Percentiles rank a stretch among this genome's conserved stretches.
Conservation (phyloP, 1,140 invertebrate genomes). For the Latrodectus geometricus region DNA sequence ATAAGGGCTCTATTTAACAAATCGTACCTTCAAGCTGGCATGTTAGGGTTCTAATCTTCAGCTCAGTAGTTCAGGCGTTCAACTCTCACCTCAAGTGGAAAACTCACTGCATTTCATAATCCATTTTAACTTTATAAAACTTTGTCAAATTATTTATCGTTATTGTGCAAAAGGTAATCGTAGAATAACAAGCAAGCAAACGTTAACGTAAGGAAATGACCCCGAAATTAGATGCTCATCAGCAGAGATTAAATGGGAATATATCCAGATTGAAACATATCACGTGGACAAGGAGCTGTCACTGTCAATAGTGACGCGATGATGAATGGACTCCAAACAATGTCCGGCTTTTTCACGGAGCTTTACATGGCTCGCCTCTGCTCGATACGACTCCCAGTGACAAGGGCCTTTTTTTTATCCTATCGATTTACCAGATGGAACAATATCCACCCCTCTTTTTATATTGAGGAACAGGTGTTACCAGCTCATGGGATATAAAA, state of each 20-base stretch:
- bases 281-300: constrained; percentile 25
- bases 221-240: not conserved
- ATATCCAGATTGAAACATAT: constrained; percentile 37
- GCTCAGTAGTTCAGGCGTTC: too few relatives aligned
- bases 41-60: too few relatives aligned
- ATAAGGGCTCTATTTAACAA: too few relatives aligned
- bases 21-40: too few relatives aligned
- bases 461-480: not conserved
- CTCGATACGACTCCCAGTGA: constrained; percentile 10
- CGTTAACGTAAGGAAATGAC: too few relatives aligned
- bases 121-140: too few relatives aligned
- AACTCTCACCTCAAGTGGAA: too few relatives aligned
- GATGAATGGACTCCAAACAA: constrained; percentile 58
- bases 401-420: not conserved
- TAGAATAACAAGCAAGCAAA: too few relatives aligned
- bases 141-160: too few relatives aligned
- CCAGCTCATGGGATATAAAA: not conserved
- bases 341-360: constrained; percentile 50
- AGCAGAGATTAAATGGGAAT: not conserved
- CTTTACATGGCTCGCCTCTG: not conserved
- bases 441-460: not conserved
- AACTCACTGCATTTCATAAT: too few relatives aligned
- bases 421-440: constrained; percentile 5
- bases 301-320: constrained; percentile 12
- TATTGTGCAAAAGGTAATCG: too few relatives aligned